Evolutionary conservation across 2,888 invertebrate genomes (phyloP).

Genomic region (Chrysolina oricalcia): DNA sequence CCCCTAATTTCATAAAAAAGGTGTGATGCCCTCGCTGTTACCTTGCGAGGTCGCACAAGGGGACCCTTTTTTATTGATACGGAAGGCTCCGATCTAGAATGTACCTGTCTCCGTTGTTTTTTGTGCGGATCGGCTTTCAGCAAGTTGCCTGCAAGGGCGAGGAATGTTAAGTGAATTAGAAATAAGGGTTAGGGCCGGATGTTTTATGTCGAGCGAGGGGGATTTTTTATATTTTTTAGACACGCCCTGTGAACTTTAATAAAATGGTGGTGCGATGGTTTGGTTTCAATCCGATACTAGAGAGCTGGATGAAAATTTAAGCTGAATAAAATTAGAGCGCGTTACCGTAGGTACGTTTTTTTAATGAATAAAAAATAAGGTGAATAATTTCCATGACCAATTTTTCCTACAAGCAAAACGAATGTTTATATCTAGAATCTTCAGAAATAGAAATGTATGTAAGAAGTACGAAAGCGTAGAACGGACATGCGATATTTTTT

Average conservation of each 20-base stretch:
- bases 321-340: background rate
- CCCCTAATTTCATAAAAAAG: constrained; percentile 26
- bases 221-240: constrained; percentile 51
- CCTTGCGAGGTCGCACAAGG: constrained; percentile 14
- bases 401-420: background rate
- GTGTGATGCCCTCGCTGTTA: constrained; percentile 28
- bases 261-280: constrained; percentile 30
- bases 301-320: background rate
- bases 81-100: constrained; percentile 3
- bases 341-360: too few relatives aligned
- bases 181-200: constrained; percentile 45
- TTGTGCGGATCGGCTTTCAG: constrained; percentile 42
- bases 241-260: constrained; percentile 33
- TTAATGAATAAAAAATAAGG: background rate
- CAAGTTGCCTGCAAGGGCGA: constrained; percentile 25
- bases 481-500: too few relatives aligned
- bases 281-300: background rate
- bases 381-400: background rate
- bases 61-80: constrained; percentile 25
- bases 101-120: constrained; percentile 38
- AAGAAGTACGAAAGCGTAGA: too few relatives aligned
- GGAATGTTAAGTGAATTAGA: constrained; percentile 43
- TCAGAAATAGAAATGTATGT: too few relatives aligned
- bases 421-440: too few relatives aligned
- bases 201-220: constrained; percentile 33